A percentile compares a stretch with the other conserved stretches of the same genome.
Evolutionary conservation across 2,113 vertebrate species (phyloP).

Genomic region (Nematolebias whitei): DNA sequence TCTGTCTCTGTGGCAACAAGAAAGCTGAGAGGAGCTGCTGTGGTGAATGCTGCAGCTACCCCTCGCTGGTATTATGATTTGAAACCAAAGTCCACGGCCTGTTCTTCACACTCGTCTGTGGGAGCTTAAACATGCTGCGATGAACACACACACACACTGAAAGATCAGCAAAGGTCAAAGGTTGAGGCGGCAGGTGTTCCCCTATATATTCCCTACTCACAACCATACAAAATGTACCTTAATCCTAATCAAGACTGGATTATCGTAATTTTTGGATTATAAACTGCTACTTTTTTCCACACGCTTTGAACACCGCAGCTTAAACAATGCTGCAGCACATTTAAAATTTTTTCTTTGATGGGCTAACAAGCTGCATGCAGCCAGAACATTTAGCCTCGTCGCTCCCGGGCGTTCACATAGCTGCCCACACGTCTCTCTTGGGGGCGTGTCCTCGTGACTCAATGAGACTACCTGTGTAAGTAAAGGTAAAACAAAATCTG

Average conservation of each 20-base stretch:
- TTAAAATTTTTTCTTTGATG: too few relatives aligned
- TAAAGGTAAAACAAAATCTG: too few relatives aligned
- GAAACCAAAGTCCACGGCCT: conserved; percentile 31
- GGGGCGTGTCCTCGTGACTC: too few relatives aligned
- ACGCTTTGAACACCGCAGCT: too few relatives aligned
- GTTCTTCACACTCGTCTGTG: not conserved
- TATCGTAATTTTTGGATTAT: too few relatives aligned
- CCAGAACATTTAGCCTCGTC: too few relatives aligned
- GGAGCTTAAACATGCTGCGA: conserved; percentile 19
- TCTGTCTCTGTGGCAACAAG: conserved; percentile 65
- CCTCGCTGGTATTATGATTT: conserved; percentile 25
- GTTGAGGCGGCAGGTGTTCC: conserved; percentile 6
- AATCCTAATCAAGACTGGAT: not conserved
- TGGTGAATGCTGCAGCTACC: conserved; percentile 25
- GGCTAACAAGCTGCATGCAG: too few relatives aligned
- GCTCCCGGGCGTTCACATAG: too few relatives aligned
- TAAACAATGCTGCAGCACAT: too few relatives aligned
- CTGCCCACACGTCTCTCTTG: too few relatives aligned
- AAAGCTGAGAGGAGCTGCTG: conserved; percentile 38
- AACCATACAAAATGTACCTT: not conserved
- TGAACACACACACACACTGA: not conserved
- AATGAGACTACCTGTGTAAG: too few relatives aligned
- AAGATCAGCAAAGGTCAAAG: conserved; percentile 30
- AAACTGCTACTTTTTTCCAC: too few relatives aligned
- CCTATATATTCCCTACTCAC: conserved; percentile 1